A percentile compares a stretch with the other conserved stretches of the same genome.
Evolutionary conservation across 2,797 vertebrate species (phyloP).

Genomic region (Sarcoramphus papa): DNA sequence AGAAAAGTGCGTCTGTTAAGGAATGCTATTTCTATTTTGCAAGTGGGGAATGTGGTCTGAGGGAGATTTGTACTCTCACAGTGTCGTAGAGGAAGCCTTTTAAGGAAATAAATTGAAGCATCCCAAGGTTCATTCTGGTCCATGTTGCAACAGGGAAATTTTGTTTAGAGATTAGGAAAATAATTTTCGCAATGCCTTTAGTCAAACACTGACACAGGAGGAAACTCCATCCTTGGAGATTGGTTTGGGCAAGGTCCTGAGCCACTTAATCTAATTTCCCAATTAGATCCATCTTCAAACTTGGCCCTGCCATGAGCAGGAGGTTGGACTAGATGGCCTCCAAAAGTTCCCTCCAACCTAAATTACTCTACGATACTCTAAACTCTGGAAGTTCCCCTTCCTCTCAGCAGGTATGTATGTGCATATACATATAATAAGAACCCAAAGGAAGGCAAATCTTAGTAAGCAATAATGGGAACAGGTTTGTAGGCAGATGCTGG

Average conservation of each 20-base stretch:
- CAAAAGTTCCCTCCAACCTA: neutral
- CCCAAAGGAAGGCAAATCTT: neutral
- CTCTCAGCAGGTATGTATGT: neutral
- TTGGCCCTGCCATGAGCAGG: neutral
- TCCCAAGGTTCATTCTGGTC: neutral
- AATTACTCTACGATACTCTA: neutral
- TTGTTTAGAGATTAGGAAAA: neutral
- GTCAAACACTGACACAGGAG: neutral
- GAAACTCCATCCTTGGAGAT: neutral
- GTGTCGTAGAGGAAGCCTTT: neutral
- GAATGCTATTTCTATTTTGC: neutral
- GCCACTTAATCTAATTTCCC: neutral
- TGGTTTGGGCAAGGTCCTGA: neutral
- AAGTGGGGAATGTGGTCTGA: neutral
- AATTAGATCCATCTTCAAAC: neutral
- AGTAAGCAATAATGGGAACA: neutral
- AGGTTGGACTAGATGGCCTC: neutral
- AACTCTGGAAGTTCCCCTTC: neutral
- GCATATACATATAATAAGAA: neutral
- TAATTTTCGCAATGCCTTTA: neutral
- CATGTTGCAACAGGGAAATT: neutral
- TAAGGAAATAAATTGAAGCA: neutral
- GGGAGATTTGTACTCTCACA: neutral
- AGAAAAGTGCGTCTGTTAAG: neutral
- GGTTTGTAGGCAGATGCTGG: neutral